These are phyloP conservation scores for Hephaestus fuliginosus DNA, from an alignment of 2,797 vertebrate species.

Conservation along the genomic window DNA sequence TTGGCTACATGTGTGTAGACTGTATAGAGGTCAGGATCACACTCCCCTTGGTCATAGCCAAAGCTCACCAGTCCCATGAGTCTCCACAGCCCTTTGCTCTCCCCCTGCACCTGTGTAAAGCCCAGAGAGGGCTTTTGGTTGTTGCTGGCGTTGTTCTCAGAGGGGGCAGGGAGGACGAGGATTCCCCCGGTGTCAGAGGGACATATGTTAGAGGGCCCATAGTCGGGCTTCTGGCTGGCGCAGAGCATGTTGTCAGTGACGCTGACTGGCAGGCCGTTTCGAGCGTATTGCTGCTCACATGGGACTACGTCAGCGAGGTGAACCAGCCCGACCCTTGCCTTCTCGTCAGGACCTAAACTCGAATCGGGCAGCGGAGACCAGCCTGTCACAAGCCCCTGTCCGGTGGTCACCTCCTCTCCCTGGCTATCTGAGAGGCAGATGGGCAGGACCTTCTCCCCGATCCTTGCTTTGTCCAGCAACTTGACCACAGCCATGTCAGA, in stretches of 20 bases:
- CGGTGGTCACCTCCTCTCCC: conserved; percentile 73
- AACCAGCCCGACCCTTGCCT: conserved; percentile 89
- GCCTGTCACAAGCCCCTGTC: conserved; percentile 88
- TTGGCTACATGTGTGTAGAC: conserved; percentile 92
- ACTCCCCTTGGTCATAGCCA: conserved; percentile 94
- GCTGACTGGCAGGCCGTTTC: conserved; percentile 90
- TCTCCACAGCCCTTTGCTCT: conserved; percentile 86
- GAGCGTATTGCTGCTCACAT: conserved; percentile 96
- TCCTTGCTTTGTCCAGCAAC: conserved; percentile 94
- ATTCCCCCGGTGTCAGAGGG: conserved; percentile 96
- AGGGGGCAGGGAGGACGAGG: conserved; percentile 85
- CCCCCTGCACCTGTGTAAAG: conserved; percentile 62
- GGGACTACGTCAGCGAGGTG: conserved; percentile 90
- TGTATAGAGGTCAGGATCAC: conserved; percentile 92
- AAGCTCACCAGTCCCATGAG: conserved; percentile 97
- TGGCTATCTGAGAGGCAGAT: conserved; percentile 89
- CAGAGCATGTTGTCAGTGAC: conserved; percentile 98
- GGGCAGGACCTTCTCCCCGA: conserved; percentile 92
- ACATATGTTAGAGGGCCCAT: conserved; percentile 91
- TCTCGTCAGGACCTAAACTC: conserved; percentile 86
- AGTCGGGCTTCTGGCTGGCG: conserved; percentile 86
- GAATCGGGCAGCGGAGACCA: conserved; percentile 90
- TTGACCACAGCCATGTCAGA: conserved; percentile 94
- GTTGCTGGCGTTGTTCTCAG: conserved; percentile 53
- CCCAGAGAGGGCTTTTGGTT: conserved; percentile 42